A percentile compares a stretch with the other conserved stretches of the same genome.
phyloP scores from a whole-genome alignment of 2,797 vertebrate species.

The Remorina albescens region DNA sequence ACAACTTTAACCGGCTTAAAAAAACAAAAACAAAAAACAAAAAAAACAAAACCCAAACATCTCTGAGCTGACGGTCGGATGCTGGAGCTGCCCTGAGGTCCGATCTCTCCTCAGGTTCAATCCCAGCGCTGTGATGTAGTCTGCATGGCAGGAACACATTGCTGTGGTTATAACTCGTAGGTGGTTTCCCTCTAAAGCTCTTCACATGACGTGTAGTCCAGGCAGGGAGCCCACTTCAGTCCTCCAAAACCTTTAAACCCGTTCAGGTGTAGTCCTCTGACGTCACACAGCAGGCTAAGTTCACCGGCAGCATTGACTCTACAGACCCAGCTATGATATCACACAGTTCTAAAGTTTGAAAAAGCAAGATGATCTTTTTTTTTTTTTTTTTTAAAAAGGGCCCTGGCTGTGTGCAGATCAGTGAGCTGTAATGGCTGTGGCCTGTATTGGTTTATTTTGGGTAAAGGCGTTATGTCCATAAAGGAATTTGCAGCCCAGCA shows the following conservation, averaged over 20 bases:
- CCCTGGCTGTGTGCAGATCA: too few relatives aligned
- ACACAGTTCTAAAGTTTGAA: too few relatives aligned
- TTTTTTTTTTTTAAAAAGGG: too few relatives aligned
- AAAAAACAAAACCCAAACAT: too few relatives aligned
- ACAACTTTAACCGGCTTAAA: too few relatives aligned
- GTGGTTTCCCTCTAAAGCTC: too few relatives aligned
- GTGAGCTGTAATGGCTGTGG: not conserved
- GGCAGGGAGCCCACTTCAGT: constrained; percentile 1
- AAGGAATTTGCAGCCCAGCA: too few relatives aligned
- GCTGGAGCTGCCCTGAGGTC: not conserved
- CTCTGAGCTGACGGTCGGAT: too few relatives aligned
- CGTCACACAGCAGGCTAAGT: not conserved
- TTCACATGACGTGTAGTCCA: constrained; percentile 28
- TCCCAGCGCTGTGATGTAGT: constrained; percentile 17
- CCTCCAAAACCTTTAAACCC: constrained; percentile 13
- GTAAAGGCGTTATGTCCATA: too few relatives aligned
- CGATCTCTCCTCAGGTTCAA: not conserved
- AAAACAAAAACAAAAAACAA: too few relatives aligned
- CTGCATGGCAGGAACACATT: not conserved
- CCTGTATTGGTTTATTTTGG: too few relatives aligned
- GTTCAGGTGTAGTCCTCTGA: not conserved
- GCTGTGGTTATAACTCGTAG: not conserved
- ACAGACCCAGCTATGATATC: too few relatives aligned
- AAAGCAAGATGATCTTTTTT: not conserved
- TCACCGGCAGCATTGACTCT: not conserved